Evolutionary conservation across 2,113 vertebrate species (phyloP).

Genomic region (Hiodon tergisus): DNA sequence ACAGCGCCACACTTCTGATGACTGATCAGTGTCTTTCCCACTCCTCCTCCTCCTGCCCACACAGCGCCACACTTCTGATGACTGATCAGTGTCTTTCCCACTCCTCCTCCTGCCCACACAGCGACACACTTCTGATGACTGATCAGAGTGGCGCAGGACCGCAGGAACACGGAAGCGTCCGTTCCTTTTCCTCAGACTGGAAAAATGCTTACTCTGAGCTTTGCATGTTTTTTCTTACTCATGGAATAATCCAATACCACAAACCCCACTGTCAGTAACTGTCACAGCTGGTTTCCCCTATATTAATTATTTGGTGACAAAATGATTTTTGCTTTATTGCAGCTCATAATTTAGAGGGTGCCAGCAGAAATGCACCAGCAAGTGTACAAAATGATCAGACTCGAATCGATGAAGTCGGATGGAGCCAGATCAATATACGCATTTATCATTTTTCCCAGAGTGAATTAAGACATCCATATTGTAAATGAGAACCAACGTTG

Average conservation of each 20-base stretch:
- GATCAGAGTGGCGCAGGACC: too few species aligned
- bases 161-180: too few species aligned
- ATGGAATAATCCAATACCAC: not conserved
- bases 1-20: too few species aligned
- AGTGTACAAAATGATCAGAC: not conserved
- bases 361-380: not conserved
- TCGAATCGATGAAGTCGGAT: not conserved
- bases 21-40: not conserved
- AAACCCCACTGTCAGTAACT: not conserved
- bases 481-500: not conserved
- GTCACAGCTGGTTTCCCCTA: not conserved
- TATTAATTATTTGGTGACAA: not conserved
- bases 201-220: too few species aligned
- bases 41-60: not conserved
- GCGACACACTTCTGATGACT: too few species aligned
- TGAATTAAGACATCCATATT: conserved; percentile 17
- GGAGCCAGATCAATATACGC: not conserved
- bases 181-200: too few species aligned
- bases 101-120: not conserved
- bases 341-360: not conserved
- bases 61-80: not conserved
- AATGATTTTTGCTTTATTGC: not conserved
- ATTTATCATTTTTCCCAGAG: conserved; percentile 9
- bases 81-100: not conserved
- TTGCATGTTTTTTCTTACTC: not conserved